Percentiles rank a stretch among this genome's conserved stretches.
phyloP scores from a whole-genome alignment of 2,113 vertebrate genomes.

The Micronycteris hirsuta region DNA sequence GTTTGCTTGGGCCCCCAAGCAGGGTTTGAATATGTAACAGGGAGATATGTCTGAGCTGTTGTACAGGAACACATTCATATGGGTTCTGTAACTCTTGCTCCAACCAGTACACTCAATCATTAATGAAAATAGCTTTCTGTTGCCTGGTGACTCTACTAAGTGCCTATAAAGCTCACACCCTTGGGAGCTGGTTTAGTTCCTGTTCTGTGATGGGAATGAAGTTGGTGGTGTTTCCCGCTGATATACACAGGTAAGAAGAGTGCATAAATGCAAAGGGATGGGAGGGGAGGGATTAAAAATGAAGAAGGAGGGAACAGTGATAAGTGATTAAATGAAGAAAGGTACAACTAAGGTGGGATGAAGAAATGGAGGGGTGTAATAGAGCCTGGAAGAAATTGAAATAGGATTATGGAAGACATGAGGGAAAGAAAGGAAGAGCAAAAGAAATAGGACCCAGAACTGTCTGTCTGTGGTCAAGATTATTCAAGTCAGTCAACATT shows the following conservation, averaged over 20 bases:
- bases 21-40: not conserved
- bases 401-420: not conserved
- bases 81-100: conserved; percentile 16
- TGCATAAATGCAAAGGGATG: not conserved
- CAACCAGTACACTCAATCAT: not conserved
- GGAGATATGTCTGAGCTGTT: not conserved
- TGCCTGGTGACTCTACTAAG: conserved; percentile 6
- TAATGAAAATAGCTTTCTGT: conserved; percentile 5
- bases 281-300: not conserved
- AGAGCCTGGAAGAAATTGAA: not conserved
- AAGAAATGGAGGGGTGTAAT: not conserved
- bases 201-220: not conserved
- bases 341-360: not conserved
- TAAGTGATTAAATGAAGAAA: not conserved
- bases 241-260: conserved; percentile 49
- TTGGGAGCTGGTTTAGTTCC: not conserved
- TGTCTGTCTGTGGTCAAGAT: not conserved
- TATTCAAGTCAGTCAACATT: not conserved
- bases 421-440: not conserved
- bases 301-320: not conserved
- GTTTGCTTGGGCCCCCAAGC: not conserved
- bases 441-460: not conserved
- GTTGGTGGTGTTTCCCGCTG: not conserved
- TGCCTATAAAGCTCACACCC: conserved; percentile 33
- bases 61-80: not conserved